Base-by-base conservation (phyloP, 2,113 vertebrate genomes). In the Myotis brandtii region DNA sequence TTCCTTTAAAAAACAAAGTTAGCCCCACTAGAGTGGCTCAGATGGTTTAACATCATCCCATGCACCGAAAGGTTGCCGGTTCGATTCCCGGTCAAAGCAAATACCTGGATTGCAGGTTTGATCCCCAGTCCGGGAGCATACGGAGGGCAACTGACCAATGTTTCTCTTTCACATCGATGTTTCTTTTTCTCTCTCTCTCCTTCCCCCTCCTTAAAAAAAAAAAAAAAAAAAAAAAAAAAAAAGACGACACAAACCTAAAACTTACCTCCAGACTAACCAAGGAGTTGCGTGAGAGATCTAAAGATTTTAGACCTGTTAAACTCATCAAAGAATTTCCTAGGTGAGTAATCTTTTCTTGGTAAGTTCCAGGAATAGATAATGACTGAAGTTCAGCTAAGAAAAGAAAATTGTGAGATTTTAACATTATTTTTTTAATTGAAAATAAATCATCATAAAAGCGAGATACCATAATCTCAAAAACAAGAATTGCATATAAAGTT, bases 221-320 rank as follows among this genome's bases (percentile, higher is more conserved):
- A 40, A 40, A 40, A 5, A 40, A n/a, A n/a, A 30, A 64, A 64
- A 66, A 64, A 13, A 62, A 27, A 30, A 14, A 32, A 62, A 62
- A 27, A 62, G 25, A 62, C 25, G 9, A 62, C 59, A 64, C 32
- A 90, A 85, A 34, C 50, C 27, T 27, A 30, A 59, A 92, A 88
- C 96, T 96, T 59, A 99, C 98, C 98, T 99, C 96, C 43, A 99
- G 97, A 70, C 98, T 98, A 72, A 98, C 93, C 34, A 99, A 96
- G 3, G 98, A 98, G 96, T 99, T 99, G 34, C 98, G 98, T 40
- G 99, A 99, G 8, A 99, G 98, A 91, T 99, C 98, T 94, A 99
- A 96, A 92, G 96, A 98, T 89, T 98, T 99, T 30, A 99, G 96
- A n/a, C 97, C 96, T 21, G 98, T 97, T 70, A 98, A 98, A 79